A percentile compares a stretch with the other conserved stretches of the same genome.
These are phyloP conservation scores for Periphyllus acericola DNA, from an alignment of 2,888 invertebrate species.

Conservation along the genomic window DNA sequence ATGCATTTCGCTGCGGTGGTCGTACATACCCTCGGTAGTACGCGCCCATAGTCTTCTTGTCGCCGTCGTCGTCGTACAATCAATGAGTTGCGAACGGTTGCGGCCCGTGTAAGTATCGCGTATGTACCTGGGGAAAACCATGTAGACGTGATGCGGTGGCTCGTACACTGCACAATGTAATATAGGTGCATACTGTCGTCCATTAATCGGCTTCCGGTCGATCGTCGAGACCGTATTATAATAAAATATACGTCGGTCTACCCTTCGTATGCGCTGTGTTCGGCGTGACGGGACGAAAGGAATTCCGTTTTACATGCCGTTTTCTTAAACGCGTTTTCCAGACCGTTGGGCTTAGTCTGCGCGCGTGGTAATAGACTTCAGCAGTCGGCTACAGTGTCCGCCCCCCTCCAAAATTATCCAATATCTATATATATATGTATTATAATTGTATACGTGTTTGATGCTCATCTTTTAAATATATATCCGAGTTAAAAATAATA, in stretches of 20 bases:
- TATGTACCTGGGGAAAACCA: no score
- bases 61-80: not conserved
- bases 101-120: not conserved
- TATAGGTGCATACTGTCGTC: not conserved
- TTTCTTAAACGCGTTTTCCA: not conserved
- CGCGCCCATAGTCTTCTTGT: not conserved
- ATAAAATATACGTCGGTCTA: not conserved
- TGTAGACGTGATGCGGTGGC: no score
- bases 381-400: not conserved
- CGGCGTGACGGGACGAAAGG: not conserved
- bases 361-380: not conserved
- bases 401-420: no score
- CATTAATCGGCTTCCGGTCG: not conserved
- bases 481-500: not conserved
- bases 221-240: not conserved
- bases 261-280: not conserved
- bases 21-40: not conserved
- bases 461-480: not conserved
- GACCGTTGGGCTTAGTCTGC: not conserved
- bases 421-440: not conserved
- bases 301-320: not conserved
- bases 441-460: no score
- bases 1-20: not conserved
- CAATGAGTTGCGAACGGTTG: not conserved
- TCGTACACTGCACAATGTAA: no score